These are phyloP conservation scores for Amphiprion clarkii DNA, from an alignment of 2,797 vertebrate genomes.

Conservation along the genomic window DNA sequence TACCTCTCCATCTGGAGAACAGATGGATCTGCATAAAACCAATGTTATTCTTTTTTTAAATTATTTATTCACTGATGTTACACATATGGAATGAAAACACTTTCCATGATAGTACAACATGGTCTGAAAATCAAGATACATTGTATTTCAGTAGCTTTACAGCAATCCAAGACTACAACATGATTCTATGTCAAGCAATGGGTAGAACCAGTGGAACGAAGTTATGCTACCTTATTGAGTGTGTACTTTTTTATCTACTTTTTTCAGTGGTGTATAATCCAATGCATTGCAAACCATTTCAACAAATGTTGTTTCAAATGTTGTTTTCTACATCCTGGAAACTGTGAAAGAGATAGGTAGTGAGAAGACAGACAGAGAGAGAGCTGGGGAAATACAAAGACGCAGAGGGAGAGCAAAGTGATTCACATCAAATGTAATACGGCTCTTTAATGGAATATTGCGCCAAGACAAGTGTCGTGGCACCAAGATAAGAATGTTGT, in stretches of 20 bases:
- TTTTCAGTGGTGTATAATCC: constrained; percentile 49
- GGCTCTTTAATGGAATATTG: constrained; percentile 83
- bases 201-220: constrained; percentile 47
- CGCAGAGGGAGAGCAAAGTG: constrained; percentile 72
- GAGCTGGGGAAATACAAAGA: constrained; percentile 33
- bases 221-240: constrained; percentile 10
- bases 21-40: constrained; percentile 76
- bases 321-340: constrained; percentile 61
- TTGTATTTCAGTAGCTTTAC: constrained; percentile 6
- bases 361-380: constrained; percentile 10
- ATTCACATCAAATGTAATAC: constrained; percentile 83
- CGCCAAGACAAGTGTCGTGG: constrained; percentile 83
- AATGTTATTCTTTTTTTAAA: constrained; percentile 54
- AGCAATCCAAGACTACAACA: constrained; percentile 64
- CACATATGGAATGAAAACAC: constrained; percentile 61
- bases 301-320: constrained; percentile 61
- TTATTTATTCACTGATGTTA: constrained; percentile 58
- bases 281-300: constrained; percentile 57
- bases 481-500: constrained; percentile 84
- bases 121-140: constrained; percentile 5
- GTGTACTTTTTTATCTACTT: constrained; percentile 37
- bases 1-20: constrained; percentile 79
- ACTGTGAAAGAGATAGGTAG: constrained; percentile 54
- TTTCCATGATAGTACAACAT: constrained; percentile 14
- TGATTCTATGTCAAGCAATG: constrained; percentile 84